Percentiles rank a stretch among this genome's conserved stretches.
Evolutionary conservation across 2,113 vertebrate species (phyloP).

Genomic region (Ptilonorhynchus violaceus): DNA sequence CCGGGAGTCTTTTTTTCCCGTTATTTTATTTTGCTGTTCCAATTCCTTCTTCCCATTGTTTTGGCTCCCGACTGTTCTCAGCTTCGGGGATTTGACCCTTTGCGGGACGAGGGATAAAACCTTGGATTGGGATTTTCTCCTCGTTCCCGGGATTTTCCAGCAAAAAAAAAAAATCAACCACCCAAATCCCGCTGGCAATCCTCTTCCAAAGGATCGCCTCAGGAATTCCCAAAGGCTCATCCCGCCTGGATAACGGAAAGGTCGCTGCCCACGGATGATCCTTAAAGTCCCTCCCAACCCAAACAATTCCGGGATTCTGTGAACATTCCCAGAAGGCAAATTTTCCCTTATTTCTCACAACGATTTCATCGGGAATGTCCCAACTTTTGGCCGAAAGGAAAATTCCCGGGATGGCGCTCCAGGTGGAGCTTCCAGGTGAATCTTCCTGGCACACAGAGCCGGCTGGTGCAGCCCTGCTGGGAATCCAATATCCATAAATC

Average conservation of each 20-base stretch:
- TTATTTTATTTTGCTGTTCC: background rate
- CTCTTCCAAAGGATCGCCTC: background rate
- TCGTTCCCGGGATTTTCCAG: background rate
- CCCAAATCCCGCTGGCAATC: background rate
- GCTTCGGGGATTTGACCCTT: background rate
- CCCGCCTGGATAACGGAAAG: background rate
- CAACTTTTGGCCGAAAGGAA: background rate
- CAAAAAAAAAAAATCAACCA: background rate
- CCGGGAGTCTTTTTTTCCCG: background rate
- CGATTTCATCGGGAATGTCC: background rate
- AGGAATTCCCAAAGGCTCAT: background rate
- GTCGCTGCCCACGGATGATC: background rate
- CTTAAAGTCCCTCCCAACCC: background rate
- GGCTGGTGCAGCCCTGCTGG: background rate
- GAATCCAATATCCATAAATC: background rate
- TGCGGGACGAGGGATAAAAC: background rate
- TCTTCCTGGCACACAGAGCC: rapidly evolving
- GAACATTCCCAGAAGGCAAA: background rate
- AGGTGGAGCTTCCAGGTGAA: background rate
- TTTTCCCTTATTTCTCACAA: rapidly evolving
- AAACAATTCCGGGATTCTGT: rapidly evolving
- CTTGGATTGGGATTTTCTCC: background rate
- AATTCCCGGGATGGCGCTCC: background rate
- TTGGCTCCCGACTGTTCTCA: background rate
- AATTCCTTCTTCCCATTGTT: background rate